Evolutionary conservation across 2,113 vertebrate species (phyloP), one percentile per base, ranked within the genome.

Genomic region (Oxyura jamaicensis): DNA sequence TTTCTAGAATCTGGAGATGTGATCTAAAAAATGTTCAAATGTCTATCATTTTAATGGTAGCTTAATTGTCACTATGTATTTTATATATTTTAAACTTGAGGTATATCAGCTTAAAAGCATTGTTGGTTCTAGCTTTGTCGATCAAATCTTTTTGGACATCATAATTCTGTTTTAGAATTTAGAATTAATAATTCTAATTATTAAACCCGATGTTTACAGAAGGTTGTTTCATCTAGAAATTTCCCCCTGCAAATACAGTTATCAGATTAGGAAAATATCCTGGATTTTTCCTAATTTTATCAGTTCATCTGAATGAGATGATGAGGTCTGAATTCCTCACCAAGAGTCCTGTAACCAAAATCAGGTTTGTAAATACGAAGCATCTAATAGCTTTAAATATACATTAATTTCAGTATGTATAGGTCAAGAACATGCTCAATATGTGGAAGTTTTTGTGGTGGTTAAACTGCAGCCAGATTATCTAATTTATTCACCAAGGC

Each of bases 201-300:
- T n/a, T n/a, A n/a, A n/a, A 78, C 13, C 21, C 82, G 77, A 33
- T 50, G 22, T 91, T 83, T 52, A 68, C 36, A 87, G 14, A 89
- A 66, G 0, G 6, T 88, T 21, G 25, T 81, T 94, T 84, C 52
- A 71, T 17, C 69, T 56, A n/a, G 48, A 93, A 83, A 53, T 92
- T 89, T 95, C 95, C 59, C 96, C 73, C 48, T 50, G 65, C 71
- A 94, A 92, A 83, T 66, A 76, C 4, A 13, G 25, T 85, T 94
- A 95, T 75, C 67, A 79, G 39, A 66, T n/a, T 73, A 39, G 11
- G 10, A 79, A 50, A 88, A 63, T 81, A 66, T 52, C 25, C 52
- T 86, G 19, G 5, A 25, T 50, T 76, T 75, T 78, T 46, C 22
- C 50, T 50, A 11, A 29, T 28, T 2, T 44, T 76, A 48, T 76